These are phyloP conservation scores for Sthenelais limicola DNA, from an alignment of 2,888 invertebrate species.

Conservation along the genomic window DNA sequence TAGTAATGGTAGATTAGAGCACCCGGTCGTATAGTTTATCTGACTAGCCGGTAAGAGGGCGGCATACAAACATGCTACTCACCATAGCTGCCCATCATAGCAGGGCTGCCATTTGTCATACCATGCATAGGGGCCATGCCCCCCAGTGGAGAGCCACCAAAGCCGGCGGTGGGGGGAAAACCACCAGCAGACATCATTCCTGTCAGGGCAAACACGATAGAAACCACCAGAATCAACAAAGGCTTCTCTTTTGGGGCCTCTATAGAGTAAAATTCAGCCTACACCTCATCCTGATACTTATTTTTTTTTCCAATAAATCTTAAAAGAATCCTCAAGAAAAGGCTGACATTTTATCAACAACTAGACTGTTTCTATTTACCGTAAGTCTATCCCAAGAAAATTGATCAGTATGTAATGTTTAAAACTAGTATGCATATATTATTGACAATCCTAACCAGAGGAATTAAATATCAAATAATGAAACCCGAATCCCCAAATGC, in stretches of 20 bases:
- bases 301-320: not conserved
- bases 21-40: too few relatives aligned
- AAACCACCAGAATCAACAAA: not conserved
- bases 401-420: too few relatives aligned
- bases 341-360: too few relatives aligned
- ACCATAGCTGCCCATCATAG: slow-evolving; percentile 13
- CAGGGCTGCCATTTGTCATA: not conserved
- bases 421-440: too few relatives aligned
- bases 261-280: not conserved
- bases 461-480: too few relatives aligned
- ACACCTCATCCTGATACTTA: not conserved
- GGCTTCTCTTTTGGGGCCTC: not conserved
- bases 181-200: slow-evolving; percentile 19
- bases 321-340: too few relatives aligned
- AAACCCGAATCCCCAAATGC: too few relatives aligned
- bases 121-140: slow-evolving; percentile 28
- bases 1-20: too few relatives aligned
- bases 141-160: slow-evolving; percentile 12
- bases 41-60: too few relatives aligned
- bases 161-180: not conserved
- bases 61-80: slow-evolving; percentile 1
- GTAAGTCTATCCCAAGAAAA: too few relatives aligned
- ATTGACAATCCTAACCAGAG: too few relatives aligned
- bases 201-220: slow-evolving; percentile 27
- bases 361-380: too few relatives aligned